Conservation (phyloP, 2,888 invertebrate genomes). For the Sericinus montela region DNA sequence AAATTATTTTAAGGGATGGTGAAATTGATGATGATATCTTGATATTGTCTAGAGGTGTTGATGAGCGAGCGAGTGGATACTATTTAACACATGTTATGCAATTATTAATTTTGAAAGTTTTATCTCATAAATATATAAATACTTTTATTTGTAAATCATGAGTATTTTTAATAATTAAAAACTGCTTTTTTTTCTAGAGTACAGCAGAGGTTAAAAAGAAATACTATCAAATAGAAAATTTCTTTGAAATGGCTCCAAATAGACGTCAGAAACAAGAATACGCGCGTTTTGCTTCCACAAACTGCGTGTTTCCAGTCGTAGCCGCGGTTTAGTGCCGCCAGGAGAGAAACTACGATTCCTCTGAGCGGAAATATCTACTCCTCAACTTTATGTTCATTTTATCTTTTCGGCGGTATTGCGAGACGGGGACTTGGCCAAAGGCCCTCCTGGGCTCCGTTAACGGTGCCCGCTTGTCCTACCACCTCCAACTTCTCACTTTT, state of each 20-base stretch:
- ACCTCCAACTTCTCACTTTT: slow-evolving; percentile 64
- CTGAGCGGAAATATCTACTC: slow-evolving; percentile 70
- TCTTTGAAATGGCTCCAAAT: not conserved
- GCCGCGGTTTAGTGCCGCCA: slow-evolving; percentile 65
- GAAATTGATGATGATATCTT: too few species aligned
- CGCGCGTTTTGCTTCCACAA: slow-evolving; percentile 41
- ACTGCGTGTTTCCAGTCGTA: slow-evolving; percentile 56
- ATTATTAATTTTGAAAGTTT: too few species aligned
- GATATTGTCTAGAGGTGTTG: too few species aligned
- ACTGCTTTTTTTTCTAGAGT: not conserved
- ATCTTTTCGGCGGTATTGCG: slow-evolving; percentile 76
- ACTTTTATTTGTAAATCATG: too few species aligned
- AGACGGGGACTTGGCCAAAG: slow-evolving; percentile 67
- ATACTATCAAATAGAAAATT: slow-evolving; percentile 8
- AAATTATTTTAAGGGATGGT: too few species aligned
- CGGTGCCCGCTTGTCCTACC: slow-evolving; percentile 55
- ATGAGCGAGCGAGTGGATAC: too few species aligned
- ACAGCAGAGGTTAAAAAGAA: slow-evolving; percentile 5
- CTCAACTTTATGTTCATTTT: slow-evolving; percentile 79
- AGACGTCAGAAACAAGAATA: slow-evolving; percentile 10
- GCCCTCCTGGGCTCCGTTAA: slow-evolving; percentile 75
- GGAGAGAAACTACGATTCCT: slow-evolving; percentile 75
- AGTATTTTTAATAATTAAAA: too few species aligned
- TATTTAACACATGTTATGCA: too few species aligned
- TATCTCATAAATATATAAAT: too few species aligned